Base-by-base conservation (phyloP, 53 echinoderm and acorn worm genomes). In the Echinarachnius parma region DNA sequence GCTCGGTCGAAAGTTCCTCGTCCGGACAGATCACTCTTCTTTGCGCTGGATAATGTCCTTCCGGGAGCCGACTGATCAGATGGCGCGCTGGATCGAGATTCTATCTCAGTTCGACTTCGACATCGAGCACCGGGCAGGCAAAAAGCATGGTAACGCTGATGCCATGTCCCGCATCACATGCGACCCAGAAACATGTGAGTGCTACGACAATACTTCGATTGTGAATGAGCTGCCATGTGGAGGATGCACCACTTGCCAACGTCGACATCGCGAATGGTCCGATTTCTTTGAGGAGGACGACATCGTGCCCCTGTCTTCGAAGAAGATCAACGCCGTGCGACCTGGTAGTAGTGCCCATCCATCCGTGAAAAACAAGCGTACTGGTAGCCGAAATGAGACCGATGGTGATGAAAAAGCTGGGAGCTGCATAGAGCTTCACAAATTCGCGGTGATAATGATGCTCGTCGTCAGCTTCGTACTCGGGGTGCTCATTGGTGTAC, bases 81-180 rank as follows among this genome's bases (percentile, higher is more conserved):
- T 81, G n/a, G 86, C 86, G 11, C 45, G 77, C 10, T 86, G 88
- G 88, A 66, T 88, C 10, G 92, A 82, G 44, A 66, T 87, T 25
- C 59, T 92, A 22, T 59, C 78, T 26, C 82, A 82, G 60, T 89
- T 68, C 48, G 56, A 81, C 45, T 85, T 92, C 48, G 28, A 34
- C 2, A 86, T 89, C 31, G 77, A 80, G 50, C 84, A 84, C 42
- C 71, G 87, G 3, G 28, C 50, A 10, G 85, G 82, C 0, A 76
- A 44, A 56, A 80, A 62, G 21, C 89, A 83, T 76, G 62, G 49
- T n/a, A 83, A 88, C 54, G 80, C 83, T 28, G 89, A 89, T 37
- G 80, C 84, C 0, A 33, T 89, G 24, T 89, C 89, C 2, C 30
- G 79, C 31, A 13, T 71, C 21, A 55, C 66, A 19, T 78, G 78